Base-by-base conservation (phyloP, 1,140 invertebrate species). In the Solen grandis region DNA sequence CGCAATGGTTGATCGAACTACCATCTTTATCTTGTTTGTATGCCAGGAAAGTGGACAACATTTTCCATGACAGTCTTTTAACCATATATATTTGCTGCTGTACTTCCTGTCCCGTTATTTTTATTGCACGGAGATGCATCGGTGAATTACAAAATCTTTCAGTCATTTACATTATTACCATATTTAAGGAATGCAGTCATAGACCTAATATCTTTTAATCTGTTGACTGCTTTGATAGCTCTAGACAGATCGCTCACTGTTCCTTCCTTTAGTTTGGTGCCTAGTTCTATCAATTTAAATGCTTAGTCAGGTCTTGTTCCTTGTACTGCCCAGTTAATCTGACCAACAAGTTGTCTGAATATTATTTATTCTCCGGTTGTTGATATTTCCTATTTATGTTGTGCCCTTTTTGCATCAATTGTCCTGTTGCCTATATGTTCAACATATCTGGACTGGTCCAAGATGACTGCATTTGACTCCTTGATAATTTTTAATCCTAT, bases 401-500 rank as follows among this genome's bases (percentile, higher is more conserved):
- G 54, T 22, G 27, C 38, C 10, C 55, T 36, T 14, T 5, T 19
- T 36, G 36, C 29, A 5, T 41, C 57, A 57, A n/a, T n/a, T 33
- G 35, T 41, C n/a, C 13, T 41, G 41, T 41, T 46, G 41, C 60
- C 55, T 16, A 62, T 25, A 4, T 62, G 59, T 57, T 60, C 35
- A 8, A 76, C 25, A 41, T 41, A 74, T 29, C 5, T 22, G 27
- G 59, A 50, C 46, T 76, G 72, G 69, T 86, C 75, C 3, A 86
- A 38, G 36, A 29, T 38, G 0, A 86, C 79, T 38, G 41, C 70
- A 63, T 82, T 50, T 31, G 27, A 22, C 52, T 63, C 35, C 68
- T 79, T 74, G 16, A 38, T 78, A 4, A 83, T 59, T 19, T 59
- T 5, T 35, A 83, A 83, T n/a, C 75, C 74, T 59, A 83, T 83